Base-by-base conservation (phyloP, 2,888 invertebrate genomes). In the Rosalia funebris region DNA sequence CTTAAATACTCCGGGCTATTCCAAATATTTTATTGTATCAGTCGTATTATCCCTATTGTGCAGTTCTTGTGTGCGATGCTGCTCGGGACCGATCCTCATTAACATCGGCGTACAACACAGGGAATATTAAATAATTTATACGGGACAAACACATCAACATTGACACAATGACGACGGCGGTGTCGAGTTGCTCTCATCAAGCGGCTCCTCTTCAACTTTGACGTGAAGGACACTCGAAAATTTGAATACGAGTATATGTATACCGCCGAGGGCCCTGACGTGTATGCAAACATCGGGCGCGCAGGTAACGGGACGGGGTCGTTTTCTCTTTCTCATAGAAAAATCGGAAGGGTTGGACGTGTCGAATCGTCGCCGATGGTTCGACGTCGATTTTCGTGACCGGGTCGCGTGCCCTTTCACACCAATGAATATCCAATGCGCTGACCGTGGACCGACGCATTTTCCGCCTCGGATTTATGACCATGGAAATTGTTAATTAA, bases 251-350 rank as follows among this genome's bases (percentile, higher is more conserved):
- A 66, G 50, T n/a, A n/a, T n/a, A n/a, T n/a, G n/a, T n/a, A n/a
- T n/a, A n/a, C n/a, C n/a, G n/a, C 63, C 62, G 63, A 64, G 58
- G 62, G 59, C 57, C 53, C 52, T 63, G 58, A 57, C 62, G 57
- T 69, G 63, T 69, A 72, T 72, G 71, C 72, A 72, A 72, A 72
- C 70, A 69, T 45, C 25, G n/a, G n/a, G n/a, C n/a, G n/a, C 37
- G 58, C 61, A 62, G 63, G 63, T 65, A 65, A 42, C 57, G 37
- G 50, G 39, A 25, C 34, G 15, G 42, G 32, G 10, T 5, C 5
- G 37, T 10, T 5, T 37, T 10, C 14, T 3, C 31, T 54, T 54
- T 54, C 54, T 54, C 54, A 54, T 39, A 42, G 54, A 60, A 50
- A 60, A 50, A 37, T 20, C 12, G 36, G 65, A 70, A 70, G 71